These are phyloP conservation scores for Zaprionus nigranus DNA, from an alignment of 1,140 invertebrate species.

Conservation along the genomic window DNA sequence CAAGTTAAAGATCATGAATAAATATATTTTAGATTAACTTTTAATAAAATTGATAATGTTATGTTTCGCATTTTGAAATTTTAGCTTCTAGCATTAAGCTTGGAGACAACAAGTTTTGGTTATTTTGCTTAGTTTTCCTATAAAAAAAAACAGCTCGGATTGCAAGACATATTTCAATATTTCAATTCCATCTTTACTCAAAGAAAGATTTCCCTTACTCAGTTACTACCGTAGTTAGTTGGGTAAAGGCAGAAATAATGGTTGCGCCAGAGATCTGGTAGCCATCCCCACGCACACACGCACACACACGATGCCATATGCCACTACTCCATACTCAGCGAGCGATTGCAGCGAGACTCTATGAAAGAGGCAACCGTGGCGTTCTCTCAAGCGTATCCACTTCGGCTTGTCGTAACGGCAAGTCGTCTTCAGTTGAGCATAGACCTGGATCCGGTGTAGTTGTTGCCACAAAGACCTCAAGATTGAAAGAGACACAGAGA, in stretches of 20 bases:
- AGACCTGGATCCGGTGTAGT: constrained; percentile 59
- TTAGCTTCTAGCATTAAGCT: too few relatives aligned
- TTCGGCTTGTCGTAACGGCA: constrained; percentile 67
- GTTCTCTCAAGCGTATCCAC: constrained; percentile 68
- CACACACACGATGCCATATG: neutral
- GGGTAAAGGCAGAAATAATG: constrained; percentile 28
- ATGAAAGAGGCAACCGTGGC: constrained; percentile 39
- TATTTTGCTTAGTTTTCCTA: too few relatives aligned
- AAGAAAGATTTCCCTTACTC: neutral
- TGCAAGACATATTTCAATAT: too few relatives aligned
- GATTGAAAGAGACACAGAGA: neutral
- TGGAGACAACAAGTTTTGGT: too few relatives aligned
- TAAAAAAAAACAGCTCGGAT: too few relatives aligned
- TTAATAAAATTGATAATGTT: too few relatives aligned
- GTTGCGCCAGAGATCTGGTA: constrained; percentile 39
- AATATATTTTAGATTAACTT: too few relatives aligned
- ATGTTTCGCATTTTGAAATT: too few relatives aligned
- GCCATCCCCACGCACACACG: constrained; percentile 9
- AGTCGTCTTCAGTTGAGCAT: constrained; percentile 72
- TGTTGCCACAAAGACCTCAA: neutral
- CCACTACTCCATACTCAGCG: constrained; percentile 14
- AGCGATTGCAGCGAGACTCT: constrained; percentile 28
- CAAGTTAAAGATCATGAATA: too few relatives aligned
- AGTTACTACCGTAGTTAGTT: constrained; percentile 12
- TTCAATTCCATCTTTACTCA: neutral